Base-by-base conservation (phyloP, 2,888 invertebrate species). In the Melanophora roralis region DNA sequence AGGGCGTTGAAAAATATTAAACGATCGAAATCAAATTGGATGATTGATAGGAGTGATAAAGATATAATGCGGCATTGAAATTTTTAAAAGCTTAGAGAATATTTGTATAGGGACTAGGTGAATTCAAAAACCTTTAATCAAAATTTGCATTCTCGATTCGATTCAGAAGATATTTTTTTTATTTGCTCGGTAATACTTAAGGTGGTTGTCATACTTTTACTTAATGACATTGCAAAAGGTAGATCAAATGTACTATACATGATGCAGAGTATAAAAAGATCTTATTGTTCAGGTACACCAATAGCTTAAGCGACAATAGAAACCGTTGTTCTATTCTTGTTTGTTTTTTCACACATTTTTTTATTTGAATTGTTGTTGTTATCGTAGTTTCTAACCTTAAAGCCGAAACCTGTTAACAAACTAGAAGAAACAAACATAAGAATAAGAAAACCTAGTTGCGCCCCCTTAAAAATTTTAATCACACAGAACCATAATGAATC, bases 341-440 rank as follows among this genome's bases (percentile, higher is more conserved):
- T 49, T 59, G 12, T 14, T 40, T 55, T 57, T n/a, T n/a, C n/a
- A n/a, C 34, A 14, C 36, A 7, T 60, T 34, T 75, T 14, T 64
- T 40, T 57, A 14, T 60, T 68, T 51, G n/a, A 71, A n/a, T 59
- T 72, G 40, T 57, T 49, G 36, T 71, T 65, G 21, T n/a, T 34
- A 21, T 45, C 11, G 27, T 34, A 55, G 45, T 43, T 73, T 62
- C 43, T 72, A 68, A 76, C 71, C 76, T 68, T 68, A 76, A 80
- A 75, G 72, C 67, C 51, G 51, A 62, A 47, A 68, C 62, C 80
- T 72, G 80, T 76, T 80, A 76, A 67, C 14, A 60, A 51, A 27
- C 55, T 65, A 65, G 21, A 65, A 55, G 43, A 40, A 65, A 21
- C 21, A 38, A 55, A 21, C 4, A 27, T 6, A 6, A 27, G 3